Evolutionary conservation across 2,797 vertebrate species (phyloP), one percentile per base, ranked within the genome.

Genomic region (Chanos chanos): DNA sequence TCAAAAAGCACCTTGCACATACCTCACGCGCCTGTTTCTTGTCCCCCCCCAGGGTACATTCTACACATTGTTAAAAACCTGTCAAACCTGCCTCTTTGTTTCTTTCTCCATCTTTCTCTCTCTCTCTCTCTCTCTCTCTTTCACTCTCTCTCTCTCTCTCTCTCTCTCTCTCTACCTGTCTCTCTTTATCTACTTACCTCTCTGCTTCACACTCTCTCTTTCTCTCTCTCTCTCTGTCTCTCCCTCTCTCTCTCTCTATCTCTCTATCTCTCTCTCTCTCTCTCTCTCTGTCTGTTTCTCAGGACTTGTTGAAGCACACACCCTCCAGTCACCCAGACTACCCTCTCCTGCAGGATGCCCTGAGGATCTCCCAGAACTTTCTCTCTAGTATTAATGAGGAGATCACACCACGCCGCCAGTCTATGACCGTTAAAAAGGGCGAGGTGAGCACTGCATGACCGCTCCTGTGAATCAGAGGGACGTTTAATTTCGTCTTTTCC

Each of bases 351-450:
- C 96, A 97, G 81, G 96, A 99, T 0, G 97, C 97, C 3, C 82
- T 99, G 54, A 85, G 95, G 3, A 99, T 99, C 84, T 98, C 97
- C 0, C 97, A 99, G 86, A 99, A 98, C 86, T 99, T 99, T 83
- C 83, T 99, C 68, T 99, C 97, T 69, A 97, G 95, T 84, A 98
- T 99, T 85, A 99, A 99, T 0, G 96, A 98, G 79, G 95, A 99
- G 85, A 93, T 93, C 72, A 96, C 96, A 0, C 94, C 95, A 10
- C 89, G 96, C 2, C 88, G 96, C 1, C 96, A 97, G 71, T 95
- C 94, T 40, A 94, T 97, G 92, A 96, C 93, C 0, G 93, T 97
- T 13, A 94, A 93, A 78, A 98, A 98, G 67, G 97, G 95, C 66
- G 97, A 99, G 92, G 97, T 98, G 66, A 90, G 91, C 74, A 19